Evolutionary conservation across 2,797 vertebrate species (phyloP).

Genomic region (Lagodon rhomboides): DNA sequence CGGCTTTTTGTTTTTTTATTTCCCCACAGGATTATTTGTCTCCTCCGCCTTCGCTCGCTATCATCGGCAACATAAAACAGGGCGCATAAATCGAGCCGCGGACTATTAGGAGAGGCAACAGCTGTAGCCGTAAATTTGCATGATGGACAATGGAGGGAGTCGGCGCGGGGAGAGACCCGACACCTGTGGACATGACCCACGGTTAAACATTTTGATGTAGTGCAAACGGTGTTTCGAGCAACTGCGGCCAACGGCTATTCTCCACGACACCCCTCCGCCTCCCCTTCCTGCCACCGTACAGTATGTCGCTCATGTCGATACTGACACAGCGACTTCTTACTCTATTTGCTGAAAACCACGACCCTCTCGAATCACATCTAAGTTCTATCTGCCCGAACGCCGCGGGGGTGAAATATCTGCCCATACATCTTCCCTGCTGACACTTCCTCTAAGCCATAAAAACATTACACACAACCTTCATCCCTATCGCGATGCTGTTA

Average conservation of each 20-base stretch:
- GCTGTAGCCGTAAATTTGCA: conserved; percentile 44
- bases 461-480: background rate
- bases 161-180: background rate
- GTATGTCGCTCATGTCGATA: conserved; percentile 7
- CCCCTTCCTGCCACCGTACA: background rate
- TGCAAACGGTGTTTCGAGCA: conserved; percentile 3
- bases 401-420: background rate
- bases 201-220: conserved; percentile 17
- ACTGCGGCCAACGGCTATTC: background rate
- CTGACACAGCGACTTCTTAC: background rate
- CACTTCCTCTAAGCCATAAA: background rate
- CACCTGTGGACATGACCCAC: conserved; percentile 15
- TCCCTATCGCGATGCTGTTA: background rate
- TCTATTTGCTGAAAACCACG: background rate
- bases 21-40: conserved; percentile 57
- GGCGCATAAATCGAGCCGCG: conserved; percentile 43
- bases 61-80: conserved; percentile 47
- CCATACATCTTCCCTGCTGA: background rate
- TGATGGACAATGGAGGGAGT: conserved; percentile 11
- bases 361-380: background rate
- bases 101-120: conserved; percentile 29
- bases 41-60: conserved; percentile 45
- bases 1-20: background rate
- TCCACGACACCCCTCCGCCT: conserved; percentile 11
- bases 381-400: background rate